Conservation (phyloP, 2,113 vertebrate species). For the Martes martes region DNA sequence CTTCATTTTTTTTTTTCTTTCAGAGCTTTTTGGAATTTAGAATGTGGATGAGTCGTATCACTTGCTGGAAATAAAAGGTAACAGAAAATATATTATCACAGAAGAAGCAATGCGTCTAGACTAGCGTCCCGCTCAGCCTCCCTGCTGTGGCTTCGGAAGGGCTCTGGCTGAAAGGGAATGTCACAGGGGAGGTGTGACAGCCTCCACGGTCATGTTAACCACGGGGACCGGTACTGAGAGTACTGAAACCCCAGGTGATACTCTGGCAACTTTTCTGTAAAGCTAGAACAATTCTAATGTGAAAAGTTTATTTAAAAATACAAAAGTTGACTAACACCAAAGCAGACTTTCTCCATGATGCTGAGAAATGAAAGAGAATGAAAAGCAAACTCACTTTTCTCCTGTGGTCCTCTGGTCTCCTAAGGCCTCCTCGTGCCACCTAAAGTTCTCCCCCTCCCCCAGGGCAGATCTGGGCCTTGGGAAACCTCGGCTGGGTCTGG, state of each 20-base stretch:
- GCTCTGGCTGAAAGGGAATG: not conserved
- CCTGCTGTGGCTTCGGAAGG: not conserved
- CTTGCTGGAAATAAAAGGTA: not conserved
- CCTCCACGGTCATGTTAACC: not conserved
- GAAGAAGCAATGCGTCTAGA: rapidly evolving
- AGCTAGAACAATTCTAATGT: not conserved
- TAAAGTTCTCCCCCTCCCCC: rapidly evolving
- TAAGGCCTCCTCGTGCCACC: not conserved
- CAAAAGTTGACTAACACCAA: not conserved
- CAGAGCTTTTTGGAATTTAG: not conserved
- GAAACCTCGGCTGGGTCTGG: not conserved
- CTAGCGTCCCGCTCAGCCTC: not conserved
- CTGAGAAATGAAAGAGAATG: not conserved
- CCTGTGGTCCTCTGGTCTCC: not conserved
- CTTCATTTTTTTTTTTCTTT: not conserved
- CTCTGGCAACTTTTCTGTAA: not conserved
- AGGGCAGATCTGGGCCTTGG: not conserved
- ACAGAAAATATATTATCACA: not conserved
- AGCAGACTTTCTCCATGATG: not conserved
- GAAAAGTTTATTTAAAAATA: not conserved
- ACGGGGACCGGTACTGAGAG: rapidly evolving
- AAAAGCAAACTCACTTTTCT: not conserved
- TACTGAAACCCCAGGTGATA: not conserved
- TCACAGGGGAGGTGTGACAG: not conserved
- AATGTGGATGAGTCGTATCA: not conserved